Percentiles rank a stretch among this genome's conserved stretches.
Conservation (phyloP, 1,140 invertebrate genomes). For the Rhynchophorus ferrugineus region DNA sequence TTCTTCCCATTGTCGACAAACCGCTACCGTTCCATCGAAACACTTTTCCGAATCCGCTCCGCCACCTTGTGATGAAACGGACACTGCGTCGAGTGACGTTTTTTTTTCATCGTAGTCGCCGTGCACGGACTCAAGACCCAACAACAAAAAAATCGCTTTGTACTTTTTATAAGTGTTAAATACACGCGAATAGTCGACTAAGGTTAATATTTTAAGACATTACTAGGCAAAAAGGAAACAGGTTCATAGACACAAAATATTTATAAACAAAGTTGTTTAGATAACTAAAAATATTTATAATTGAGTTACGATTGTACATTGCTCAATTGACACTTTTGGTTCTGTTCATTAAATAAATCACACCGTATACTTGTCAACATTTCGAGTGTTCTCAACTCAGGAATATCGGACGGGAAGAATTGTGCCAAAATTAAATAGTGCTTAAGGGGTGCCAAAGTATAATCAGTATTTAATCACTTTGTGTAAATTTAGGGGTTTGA, state of each 20-base stretch:
- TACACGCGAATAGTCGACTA: constrained; percentile 35
- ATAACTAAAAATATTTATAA: constrained; percentile 34
- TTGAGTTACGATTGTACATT: constrained; percentile 37
- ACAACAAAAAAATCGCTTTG: constrained; percentile 35
- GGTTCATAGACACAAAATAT: constrained; percentile 32
- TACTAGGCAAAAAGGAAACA: constrained; percentile 27
- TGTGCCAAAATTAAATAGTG: constrained; percentile 2
- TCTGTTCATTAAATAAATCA: constrained; percentile 25
- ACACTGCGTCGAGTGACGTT: constrained; percentile 20
- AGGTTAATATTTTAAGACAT: constrained; percentile 38
- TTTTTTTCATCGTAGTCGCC: constrained; percentile 11
- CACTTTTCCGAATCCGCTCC: no score
- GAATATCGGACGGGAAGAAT: constrained; percentile 2
- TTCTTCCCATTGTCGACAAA: no score
- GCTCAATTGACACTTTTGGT: constrained; percentile 35
- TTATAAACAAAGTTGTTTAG: constrained; percentile 34
- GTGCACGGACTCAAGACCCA: constrained; percentile 18
- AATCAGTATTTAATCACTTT: no score
- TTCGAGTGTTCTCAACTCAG: constrained; percentile 16
- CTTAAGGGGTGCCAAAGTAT: constrained; percentile 4
- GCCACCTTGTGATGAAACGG: constrained; percentile 9
- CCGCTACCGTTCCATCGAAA: no score
- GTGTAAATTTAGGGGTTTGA: no score
- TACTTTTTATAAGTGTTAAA: constrained; percentile 40
- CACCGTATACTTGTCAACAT: constrained; percentile 25